A percentile compares a stretch with the other conserved stretches of the same genome.
phyloP scores from a whole-genome alignment of 2,888 invertebrate species.

The Papilio protenor region DNA sequence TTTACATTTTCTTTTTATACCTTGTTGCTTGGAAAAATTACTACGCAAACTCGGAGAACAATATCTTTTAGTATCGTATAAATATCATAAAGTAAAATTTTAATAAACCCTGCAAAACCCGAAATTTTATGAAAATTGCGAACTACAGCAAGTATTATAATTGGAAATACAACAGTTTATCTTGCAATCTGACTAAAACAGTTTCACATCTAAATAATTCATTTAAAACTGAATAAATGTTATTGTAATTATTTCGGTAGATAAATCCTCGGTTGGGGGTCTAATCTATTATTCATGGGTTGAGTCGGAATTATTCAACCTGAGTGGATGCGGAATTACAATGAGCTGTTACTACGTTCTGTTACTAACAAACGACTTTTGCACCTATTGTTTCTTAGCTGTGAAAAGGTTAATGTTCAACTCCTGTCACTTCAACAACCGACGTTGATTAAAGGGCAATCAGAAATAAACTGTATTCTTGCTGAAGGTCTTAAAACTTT shows the following conservation, averaged over 20 bases:
- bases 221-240: constrained; percentile 41
- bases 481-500: constrained; percentile 20
- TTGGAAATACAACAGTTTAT: constrained; percentile 17
- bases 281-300: constrained; percentile 54
- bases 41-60: too few species aligned
- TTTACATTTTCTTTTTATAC: not conserved
- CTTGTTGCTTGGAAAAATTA: not conserved
- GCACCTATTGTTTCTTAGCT: constrained; percentile 38
- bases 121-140: not conserved
- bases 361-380: constrained; percentile 39
- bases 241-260: constrained; percentile 46
- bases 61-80: not conserved
- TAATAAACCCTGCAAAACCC: not conserved
- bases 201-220: constrained; percentile 23
- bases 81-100: not conserved
- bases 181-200: constrained; percentile 11
- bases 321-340: constrained; percentile 61
- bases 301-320: constrained; percentile 58
- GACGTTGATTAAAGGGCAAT: constrained; percentile 41
- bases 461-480: constrained; percentile 24
- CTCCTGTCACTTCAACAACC: constrained; percentile 33
- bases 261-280: constrained; percentile 54
- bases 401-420: constrained; percentile 36
- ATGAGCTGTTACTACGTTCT: constrained; percentile 51
- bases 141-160: not conserved